phyloP scores from a whole-genome alignment of 2,797 vertebrate species.

The Sebastes matsubarae region DNA sequence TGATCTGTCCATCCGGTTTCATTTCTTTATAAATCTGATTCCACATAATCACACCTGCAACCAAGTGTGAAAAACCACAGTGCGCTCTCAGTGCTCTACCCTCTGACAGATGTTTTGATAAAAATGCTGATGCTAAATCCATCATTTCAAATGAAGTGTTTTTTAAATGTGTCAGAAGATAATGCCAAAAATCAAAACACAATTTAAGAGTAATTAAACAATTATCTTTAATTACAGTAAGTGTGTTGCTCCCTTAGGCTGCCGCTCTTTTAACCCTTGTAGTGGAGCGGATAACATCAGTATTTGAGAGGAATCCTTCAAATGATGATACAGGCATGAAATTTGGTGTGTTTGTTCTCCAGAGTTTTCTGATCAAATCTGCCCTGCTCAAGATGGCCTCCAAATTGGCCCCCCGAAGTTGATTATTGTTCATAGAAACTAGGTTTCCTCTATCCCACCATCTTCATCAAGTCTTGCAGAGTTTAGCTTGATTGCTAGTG shows the following conservation, averaged over 20 bases:
- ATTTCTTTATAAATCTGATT: background rate
- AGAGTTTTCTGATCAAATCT: no score
- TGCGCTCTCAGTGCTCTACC: background rate
- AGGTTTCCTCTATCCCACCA: no score
- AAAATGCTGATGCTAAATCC: background rate
- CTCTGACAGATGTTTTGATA: background rate
- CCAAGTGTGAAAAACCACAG: background rate
- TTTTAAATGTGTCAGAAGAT: background rate
- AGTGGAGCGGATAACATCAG: background rate
- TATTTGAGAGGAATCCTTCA: background rate
- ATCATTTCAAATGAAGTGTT: background rate
- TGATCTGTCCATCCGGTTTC: background rate
- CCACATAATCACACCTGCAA: background rate
- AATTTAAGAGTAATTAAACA: background rate
- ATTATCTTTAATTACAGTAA: background rate
- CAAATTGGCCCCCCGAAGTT: accelerated
- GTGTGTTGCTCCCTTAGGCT: background rate
- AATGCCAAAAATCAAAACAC: background rate
- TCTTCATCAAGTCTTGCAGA: no score
- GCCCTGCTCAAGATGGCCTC: no score
- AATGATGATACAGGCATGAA: background rate
- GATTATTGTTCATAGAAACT: accelerated
- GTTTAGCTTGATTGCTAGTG: no score
- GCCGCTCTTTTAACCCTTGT: background rate
- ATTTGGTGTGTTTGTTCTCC: no score